Percentiles rank a stretch among this genome's conserved stretches.
These are phyloP conservation scores for Drosophila auraria DNA, from an alignment of 1,140 invertebrate species.

Conservation along the genomic window DNA sequence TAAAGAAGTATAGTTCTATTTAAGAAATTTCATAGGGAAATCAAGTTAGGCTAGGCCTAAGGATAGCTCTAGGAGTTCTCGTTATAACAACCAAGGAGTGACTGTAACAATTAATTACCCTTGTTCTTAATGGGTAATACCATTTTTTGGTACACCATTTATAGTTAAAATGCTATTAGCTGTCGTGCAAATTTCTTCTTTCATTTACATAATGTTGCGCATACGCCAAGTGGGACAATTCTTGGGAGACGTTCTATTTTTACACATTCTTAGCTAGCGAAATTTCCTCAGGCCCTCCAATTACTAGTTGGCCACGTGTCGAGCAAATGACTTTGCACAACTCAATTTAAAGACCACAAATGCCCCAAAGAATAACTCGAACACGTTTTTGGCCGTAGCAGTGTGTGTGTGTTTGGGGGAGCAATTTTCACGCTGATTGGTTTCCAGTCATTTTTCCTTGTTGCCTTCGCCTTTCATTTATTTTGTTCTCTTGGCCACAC, in stretches of 20 bases:
- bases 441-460: conserved; percentile 69
- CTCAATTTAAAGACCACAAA: conserved; percentile 66
- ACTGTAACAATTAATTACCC: not conserved
- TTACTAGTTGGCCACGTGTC: conserved; percentile 30
- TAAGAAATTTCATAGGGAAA: not conserved
- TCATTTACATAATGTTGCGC: not conserved
- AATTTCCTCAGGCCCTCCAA: not conserved
- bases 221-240: not conserved
- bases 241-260: too few species aligned
- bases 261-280: not conserved
- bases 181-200: not conserved
- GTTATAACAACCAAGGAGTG: too few species aligned
- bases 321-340: conserved; percentile 44
- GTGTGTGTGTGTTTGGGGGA: conserved; percentile 33
- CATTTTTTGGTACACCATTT: not conserved
- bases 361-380: conserved; percentile 46
- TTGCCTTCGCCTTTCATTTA: conserved; percentile 59
- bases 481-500: conserved; percentile 44
- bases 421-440: conserved; percentile 82
- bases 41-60: too few species aligned
- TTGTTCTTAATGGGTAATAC: not conserved
- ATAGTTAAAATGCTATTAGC: not conserved
- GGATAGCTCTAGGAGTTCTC: too few species aligned
- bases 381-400: conserved; percentile 14
- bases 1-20: too few species aligned